Base-by-base conservation (phyloP, 2,888 invertebrate species). In the Thereva unica region DNA sequence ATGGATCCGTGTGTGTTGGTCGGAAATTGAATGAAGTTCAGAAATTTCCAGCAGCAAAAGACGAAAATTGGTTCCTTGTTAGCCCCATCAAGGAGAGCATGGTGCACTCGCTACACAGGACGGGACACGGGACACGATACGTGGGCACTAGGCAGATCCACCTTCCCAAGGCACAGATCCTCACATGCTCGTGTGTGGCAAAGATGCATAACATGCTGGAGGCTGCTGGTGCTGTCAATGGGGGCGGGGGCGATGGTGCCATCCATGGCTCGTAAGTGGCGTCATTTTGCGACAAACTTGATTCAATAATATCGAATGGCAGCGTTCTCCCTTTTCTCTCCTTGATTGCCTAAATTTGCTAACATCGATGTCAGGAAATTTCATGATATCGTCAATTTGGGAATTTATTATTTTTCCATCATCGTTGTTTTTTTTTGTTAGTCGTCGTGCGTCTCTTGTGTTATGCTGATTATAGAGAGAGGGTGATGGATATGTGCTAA, bases 241-340 rank as follows among this genome's bases (percentile, higher is more conserved):
- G 44, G 44, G 8, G 12, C 40, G 61, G 23, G 8, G 38, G 37
- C 4, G 41, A 35, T 49, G 37, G 52, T 9, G 10, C 41, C 50
- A 55, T 52, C 53, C 66, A 59, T 47, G 57, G 56, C 47, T 59
- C 41, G 47, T 79, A 80, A 80, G 79, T 80, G 75, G 80, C 80
- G 76, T 79, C 75, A 80, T 80, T 80, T 78, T 71, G 76, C 78
- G 80, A 80, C 80, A 80, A 80, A 80, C 79, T 80, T 79, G 80
- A 80, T 80, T 79, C 80, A 77, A 80, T 80, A 77, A 71, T 73
- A 71, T 72, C 70, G 70, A 69, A 70, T 68, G 69, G 49, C 67
- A 68, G 53, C 57, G 53, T 42, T 66, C 61, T 57, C 50, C 47
- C 66, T 63, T 23, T 42, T n/a, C 52, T 47, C 38, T 64, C n/a